Conservation (phyloP, 2,113 vertebrate genomes). For the Uria aalge region DNA sequence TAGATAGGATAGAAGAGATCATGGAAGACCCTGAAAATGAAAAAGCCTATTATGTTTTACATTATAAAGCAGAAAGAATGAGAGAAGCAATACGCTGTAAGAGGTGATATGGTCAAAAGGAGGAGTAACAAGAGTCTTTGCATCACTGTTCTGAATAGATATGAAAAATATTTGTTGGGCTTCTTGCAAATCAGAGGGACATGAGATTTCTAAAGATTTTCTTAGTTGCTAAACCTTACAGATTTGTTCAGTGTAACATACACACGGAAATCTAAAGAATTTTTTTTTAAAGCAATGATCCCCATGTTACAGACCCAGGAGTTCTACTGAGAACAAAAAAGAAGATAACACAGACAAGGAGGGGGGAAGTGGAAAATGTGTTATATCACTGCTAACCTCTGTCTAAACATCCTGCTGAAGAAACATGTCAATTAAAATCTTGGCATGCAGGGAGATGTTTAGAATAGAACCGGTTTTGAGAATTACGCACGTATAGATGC, state of each 20-base stretch:
- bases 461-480: background rate
- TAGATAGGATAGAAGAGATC: background rate
- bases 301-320: background rate
- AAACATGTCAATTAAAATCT: background rate
- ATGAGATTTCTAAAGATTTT: background rate
- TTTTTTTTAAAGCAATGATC: background rate
- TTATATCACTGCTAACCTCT: background rate
- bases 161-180: background rate
- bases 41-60: slow-evolving; percentile 1
- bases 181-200: background rate
- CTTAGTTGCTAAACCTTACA: background rate
- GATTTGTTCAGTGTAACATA: background rate
- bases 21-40: slow-evolving; percentile 14
- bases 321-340: background rate
- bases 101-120: background rate
- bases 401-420: background rate
- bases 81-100: background rate
- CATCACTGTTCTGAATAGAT: background rate
- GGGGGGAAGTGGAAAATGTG: background rate
- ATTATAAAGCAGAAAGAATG: background rate
- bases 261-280: background rate
- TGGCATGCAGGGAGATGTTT: background rate
- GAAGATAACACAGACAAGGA: background rate
- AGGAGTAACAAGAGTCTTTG: background rate
- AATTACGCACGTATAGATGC: background rate